Conservation (phyloP, 2,113 vertebrate species). For the Oceanites oceanicus region DNA sequence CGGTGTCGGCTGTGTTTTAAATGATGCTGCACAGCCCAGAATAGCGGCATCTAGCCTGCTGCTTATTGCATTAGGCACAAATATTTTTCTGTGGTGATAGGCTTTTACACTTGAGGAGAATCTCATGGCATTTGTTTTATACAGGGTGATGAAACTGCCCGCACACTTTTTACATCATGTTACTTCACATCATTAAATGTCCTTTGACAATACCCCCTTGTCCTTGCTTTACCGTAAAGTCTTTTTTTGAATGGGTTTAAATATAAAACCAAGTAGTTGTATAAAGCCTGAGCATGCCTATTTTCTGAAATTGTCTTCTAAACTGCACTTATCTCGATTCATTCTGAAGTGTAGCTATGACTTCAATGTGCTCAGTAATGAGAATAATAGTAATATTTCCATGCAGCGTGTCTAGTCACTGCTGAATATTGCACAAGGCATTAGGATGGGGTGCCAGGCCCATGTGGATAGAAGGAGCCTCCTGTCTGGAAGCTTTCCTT, state of each 20-base stretch:
- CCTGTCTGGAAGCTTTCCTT: not conserved
- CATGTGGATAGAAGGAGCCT: not conserved
- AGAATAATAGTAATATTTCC: not conserved
- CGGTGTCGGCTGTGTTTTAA: not conserved
- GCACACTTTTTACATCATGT: not conserved
- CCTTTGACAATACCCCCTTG: not conserved
- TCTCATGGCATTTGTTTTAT: not conserved
- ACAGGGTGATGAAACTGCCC: not conserved
- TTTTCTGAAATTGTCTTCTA: not conserved
- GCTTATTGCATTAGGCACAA: not conserved
- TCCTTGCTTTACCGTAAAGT: not conserved
- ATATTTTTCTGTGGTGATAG: too few species aligned
- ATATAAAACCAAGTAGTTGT: not conserved
- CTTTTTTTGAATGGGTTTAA: not conserved
- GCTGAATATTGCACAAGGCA: not conserved
- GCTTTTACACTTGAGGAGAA: not conserved
- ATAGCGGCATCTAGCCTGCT: not conserved
- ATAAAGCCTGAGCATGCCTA: not conserved
- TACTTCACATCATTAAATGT: not conserved
- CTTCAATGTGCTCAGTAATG: not conserved
- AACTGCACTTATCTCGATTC: rapidly evolving
- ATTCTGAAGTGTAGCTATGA: not conserved
- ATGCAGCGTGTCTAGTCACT: not conserved
- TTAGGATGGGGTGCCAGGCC: not conserved
- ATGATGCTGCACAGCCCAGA: not conserved